These are phyloP conservation scores for Rhagoletis zephyria DNA, from an alignment of 1,140 invertebrate genomes.

Conservation along the genomic window DNA sequence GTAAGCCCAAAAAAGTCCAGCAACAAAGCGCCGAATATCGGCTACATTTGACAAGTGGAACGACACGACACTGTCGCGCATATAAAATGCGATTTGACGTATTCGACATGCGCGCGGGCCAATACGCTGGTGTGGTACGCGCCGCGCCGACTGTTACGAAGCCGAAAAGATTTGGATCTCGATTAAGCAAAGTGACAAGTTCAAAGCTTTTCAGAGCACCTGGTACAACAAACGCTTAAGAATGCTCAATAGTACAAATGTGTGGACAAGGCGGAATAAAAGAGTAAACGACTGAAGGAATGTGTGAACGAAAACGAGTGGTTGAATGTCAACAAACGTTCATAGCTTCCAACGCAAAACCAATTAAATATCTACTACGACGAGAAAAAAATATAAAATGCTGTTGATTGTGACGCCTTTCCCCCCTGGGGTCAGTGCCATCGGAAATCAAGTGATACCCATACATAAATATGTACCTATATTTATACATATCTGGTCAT, in stretches of 20 bases:
- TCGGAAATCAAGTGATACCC: neutral
- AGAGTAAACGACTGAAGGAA: neutral
- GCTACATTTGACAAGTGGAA: constrained; percentile 66
- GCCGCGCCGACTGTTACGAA: neutral
- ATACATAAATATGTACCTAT: too few relatives aligned
- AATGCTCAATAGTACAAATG: constrained; percentile 25
- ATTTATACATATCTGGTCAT: too few relatives aligned
- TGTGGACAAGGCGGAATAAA: constrained; percentile 12
- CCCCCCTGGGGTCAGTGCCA: neutral
- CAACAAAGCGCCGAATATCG: constrained; percentile 63
- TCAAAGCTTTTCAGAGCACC: constrained; percentile 36
- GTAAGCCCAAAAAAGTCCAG: neutral
- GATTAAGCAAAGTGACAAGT: constrained; percentile 68
- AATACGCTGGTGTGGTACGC: neutral
- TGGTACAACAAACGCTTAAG: constrained; percentile 26
- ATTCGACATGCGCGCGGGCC: neutral
- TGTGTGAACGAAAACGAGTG: neutral
- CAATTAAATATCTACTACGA: neutral
- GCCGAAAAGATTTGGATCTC: constrained; percentile 55
- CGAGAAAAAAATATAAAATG: neutral
- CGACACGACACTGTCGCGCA: constrained; percentile 64
- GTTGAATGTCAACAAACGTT: constrained; percentile 41
- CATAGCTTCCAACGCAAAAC: neutral
- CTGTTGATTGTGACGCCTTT: too few relatives aligned
- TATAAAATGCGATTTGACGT: constrained; percentile 15